phyloP scores from a whole-genome alignment of 35 echinoderm and acorn worm species.

The Chiridota heheva region DNA sequence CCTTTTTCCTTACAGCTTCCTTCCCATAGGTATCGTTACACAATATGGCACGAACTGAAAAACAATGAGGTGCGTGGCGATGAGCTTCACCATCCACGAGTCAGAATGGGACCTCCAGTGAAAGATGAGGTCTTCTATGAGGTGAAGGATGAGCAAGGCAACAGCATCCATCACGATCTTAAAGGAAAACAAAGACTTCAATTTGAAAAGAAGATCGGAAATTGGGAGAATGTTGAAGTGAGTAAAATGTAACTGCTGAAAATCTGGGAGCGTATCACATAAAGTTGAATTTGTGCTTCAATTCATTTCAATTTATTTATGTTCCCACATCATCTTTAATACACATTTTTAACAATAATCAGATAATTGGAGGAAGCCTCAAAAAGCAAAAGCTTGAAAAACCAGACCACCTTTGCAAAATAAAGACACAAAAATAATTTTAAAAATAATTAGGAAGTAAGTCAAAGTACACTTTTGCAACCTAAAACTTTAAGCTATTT shows the following conservation, averaged over 20 bases:
- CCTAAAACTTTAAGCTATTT: too few relatives aligned
- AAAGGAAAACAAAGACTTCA: constrained; percentile 56
- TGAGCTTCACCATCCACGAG: constrained; percentile 66
- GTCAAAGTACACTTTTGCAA: too few relatives aligned
- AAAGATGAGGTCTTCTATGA: constrained; percentile 85
- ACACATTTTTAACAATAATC: too few relatives aligned
- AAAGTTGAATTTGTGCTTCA: neutral
- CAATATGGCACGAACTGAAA: constrained; percentile 74
- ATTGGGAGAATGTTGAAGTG: constrained; percentile 77
- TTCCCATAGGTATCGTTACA: constrained; percentile 62
- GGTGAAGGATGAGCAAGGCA: constrained; percentile 73
- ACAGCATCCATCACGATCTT: constrained; percentile 60
- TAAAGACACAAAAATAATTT: too few relatives aligned
- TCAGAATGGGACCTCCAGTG: constrained; percentile 61
- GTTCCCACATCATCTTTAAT: too few relatives aligned
- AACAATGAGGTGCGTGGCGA: constrained; percentile 74
- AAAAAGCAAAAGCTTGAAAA: too few relatives aligned
- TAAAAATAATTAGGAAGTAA: too few relatives aligned
- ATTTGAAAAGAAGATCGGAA: constrained; percentile 56
- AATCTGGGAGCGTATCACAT: neutral
- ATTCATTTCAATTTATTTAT: too few relatives aligned
- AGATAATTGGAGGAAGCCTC: too few relatives aligned
- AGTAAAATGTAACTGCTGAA: neutral
- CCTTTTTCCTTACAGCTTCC: constrained; percentile 51
- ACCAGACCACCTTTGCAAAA: too few relatives aligned